phyloP scores from a whole-genome alignment of 1,140 invertebrate genomes.

The Eufriesea mexicana region DNA sequence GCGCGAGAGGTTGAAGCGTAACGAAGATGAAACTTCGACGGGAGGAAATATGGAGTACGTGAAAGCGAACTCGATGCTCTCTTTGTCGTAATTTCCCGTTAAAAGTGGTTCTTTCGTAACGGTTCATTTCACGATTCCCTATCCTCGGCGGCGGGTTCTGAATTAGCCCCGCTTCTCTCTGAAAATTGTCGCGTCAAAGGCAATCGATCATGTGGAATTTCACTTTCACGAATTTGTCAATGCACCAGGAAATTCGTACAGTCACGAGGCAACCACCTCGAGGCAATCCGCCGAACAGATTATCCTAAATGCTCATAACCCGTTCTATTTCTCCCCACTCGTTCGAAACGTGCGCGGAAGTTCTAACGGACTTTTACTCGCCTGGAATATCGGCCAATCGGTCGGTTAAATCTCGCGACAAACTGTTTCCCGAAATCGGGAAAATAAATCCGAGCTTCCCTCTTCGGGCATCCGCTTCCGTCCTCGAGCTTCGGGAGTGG shows the following conservation, averaged over 20 bases:
- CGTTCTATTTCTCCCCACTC: no score
- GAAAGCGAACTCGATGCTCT: background rate
- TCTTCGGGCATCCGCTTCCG: background rate
- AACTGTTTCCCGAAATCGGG: background rate
- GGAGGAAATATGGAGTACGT: background rate
- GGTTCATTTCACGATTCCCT: conserved; percentile 1
- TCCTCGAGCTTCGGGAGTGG: background rate
- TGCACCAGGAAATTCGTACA: background rate
- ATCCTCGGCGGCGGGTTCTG: background rate
- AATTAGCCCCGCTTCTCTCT: background rate
- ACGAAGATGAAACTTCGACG: background rate
- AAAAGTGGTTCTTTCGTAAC: background rate
- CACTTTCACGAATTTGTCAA: background rate
- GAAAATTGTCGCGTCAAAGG: background rate
- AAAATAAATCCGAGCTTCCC: background rate
- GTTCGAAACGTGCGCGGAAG: background rate
- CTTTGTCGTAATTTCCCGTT: background rate
- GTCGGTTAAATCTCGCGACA: background rate
- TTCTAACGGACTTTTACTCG: background rate
- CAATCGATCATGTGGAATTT: background rate
- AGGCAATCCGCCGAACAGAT: no score
- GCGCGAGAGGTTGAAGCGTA: no score
- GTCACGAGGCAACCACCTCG: no score
- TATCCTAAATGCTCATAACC: background rate
- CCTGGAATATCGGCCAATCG: background rate